Evolutionary conservation across 1,140 invertebrate genomes (phyloP).

Genomic region (Myzus persicae): DNA sequence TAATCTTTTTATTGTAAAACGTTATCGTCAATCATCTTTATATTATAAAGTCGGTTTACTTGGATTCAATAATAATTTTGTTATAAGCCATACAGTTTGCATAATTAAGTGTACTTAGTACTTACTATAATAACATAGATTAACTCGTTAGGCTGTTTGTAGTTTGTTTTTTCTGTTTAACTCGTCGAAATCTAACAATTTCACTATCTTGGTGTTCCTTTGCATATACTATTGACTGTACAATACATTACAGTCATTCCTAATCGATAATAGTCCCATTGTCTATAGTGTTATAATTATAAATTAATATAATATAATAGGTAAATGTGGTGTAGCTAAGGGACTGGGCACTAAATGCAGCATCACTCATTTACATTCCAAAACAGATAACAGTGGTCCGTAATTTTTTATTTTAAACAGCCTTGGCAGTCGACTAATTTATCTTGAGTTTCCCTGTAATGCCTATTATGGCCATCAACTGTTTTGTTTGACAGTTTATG

Average conservation of each 20-base stretch:
- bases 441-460: not conserved
- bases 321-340: conserved; percentile 1
- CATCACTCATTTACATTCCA: not conserved
- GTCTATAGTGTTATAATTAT: too few species aligned
- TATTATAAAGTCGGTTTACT: not conserved
- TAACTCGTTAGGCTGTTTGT: not conserved
- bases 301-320: not conserved
- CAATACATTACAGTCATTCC: not conserved
- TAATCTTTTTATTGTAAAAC: not conserved
- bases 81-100: not conserved
- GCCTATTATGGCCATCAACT: not conserved
- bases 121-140: not conserved
- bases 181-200: not conserved
- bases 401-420: not conserved
- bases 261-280: not conserved
- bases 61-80: not conserved
- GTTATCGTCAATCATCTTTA: not conserved
- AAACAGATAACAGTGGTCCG: not conserved
- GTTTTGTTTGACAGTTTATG: not conserved
- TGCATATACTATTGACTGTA: not conserved
- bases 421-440: not conserved
- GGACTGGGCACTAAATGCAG: not conserved
- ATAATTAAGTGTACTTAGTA: not conserved
- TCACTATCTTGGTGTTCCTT: not conserved
- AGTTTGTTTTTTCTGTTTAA: not conserved